Conservation (phyloP, 2,113 vertebrate genomes). For the Grammomys surdaster region DNA sequence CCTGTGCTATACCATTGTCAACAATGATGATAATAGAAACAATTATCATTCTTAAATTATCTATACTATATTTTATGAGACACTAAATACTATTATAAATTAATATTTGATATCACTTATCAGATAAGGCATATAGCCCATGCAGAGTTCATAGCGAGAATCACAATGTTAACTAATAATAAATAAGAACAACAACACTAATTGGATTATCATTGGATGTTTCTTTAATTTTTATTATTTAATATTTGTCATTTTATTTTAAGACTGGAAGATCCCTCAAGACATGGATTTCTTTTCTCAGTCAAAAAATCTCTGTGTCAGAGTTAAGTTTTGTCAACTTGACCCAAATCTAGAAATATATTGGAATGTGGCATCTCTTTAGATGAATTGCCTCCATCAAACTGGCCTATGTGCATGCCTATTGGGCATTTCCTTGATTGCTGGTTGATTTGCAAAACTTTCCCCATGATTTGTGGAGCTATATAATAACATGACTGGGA, state of each 20-base stretch:
- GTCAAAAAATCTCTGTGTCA: neutral
- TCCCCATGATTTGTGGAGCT: too few relatives aligned
- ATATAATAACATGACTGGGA: neutral
- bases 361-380: neutral
- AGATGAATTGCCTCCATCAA: neutral
- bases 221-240: neutral
- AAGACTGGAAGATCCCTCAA: neutral
- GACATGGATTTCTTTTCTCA: neutral
- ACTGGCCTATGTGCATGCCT: neutral
- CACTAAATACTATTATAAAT: neutral
- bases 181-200: neutral
- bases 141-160: neutral
- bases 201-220: neutral
- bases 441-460: neutral
- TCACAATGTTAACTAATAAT: neutral
- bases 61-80: neutral
- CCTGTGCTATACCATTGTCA: neutral
- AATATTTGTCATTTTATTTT: neutral
- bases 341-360: neutral
- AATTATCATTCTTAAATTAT: slow-evolving; percentile 8
- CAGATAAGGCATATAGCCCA: neutral
- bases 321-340: neutral
- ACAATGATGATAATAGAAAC: neutral
- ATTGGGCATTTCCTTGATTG: neutral
- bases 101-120: neutral